A percentile compares a stretch with the other conserved stretches of the same genome.
Evolutionary conservation across 2,797 vertebrate genomes (phyloP).

Genomic region (Dendrocincla fuliginosa): DNA sequence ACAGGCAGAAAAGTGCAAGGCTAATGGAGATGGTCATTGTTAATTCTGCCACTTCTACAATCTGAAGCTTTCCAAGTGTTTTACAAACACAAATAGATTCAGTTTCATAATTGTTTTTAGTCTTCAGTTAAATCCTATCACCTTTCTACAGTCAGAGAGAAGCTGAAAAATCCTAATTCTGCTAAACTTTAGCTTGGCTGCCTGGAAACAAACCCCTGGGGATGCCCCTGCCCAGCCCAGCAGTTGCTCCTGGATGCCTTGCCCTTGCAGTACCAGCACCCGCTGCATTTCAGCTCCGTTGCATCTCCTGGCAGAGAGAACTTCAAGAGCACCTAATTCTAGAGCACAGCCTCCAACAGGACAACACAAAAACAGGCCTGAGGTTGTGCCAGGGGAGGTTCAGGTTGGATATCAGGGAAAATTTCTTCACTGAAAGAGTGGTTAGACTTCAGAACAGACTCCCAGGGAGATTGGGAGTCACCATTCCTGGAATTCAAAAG

Average conservation of each 20-base stretch:
- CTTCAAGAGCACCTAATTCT: neutral
- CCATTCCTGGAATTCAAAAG: neutral
- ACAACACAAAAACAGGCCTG: neutral
- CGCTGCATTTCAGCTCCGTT: fast-evolving
- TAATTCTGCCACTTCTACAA: neutral
- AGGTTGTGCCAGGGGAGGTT: too few species aligned
- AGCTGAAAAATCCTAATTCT: neutral
- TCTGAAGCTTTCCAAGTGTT: neutral
- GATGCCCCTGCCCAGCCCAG: neutral
- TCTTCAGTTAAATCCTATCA: slow-evolving; percentile 20
- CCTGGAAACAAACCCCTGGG: neutral
- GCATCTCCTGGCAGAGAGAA: neutral
- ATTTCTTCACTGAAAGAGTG: neutral
- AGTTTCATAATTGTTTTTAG: neutral
- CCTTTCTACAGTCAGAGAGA: neutral
- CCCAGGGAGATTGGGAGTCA: neutral
- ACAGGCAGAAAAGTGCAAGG: neutral
- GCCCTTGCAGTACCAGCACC: neutral
- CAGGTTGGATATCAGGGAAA: neutral
- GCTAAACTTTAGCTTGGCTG: neutral
- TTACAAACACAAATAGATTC: neutral
- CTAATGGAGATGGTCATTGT: neutral
- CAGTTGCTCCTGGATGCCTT: neutral
- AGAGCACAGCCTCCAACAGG: neutral
- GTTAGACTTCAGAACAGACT: fast-evolving